Percentiles rank a stretch among this genome's conserved stretches.
phyloP scores from a whole-genome alignment of 1,140 invertebrate species.

The Drosophila arawakana region DNA sequence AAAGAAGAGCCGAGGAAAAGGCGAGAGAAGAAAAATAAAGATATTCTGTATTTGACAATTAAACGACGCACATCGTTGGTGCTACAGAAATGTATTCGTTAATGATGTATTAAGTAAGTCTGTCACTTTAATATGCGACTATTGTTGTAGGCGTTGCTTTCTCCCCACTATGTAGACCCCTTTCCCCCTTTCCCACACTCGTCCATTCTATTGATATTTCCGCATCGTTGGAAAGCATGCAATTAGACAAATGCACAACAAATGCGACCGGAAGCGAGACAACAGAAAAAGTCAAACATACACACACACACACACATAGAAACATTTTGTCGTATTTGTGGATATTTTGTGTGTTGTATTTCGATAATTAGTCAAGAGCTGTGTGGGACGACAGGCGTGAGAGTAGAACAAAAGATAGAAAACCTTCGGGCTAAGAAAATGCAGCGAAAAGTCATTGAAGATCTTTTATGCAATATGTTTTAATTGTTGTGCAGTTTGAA shows the following conservation, averaged over 20 bases:
- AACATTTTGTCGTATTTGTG: slow-evolving; percentile 16
- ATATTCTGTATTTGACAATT: too few relatives aligned
- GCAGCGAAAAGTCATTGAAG: slow-evolving; percentile 43
- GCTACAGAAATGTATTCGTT: slow-evolving; percentile 13
- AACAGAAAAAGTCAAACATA: slow-evolving; percentile 28
- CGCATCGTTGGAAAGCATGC: slow-evolving; percentile 63
- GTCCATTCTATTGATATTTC: slow-evolving; percentile 36
- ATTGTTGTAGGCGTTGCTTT: slow-evolving; percentile 29
- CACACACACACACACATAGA: not conserved
- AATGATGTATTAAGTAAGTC: slow-evolving; percentile 25
- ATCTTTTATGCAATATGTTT: slow-evolving; percentile 36
- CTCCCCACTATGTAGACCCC: not conserved
- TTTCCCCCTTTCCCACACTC: not conserved
- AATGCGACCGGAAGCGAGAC: slow-evolving; percentile 50
- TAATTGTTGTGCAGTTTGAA: slow-evolving; percentile 21
- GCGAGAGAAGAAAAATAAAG: too few relatives aligned
- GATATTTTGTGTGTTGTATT: slow-evolving; percentile 10
- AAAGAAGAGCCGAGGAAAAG: too few relatives aligned
- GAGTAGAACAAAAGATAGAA: slow-evolving; percentile 13
- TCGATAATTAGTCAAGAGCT: slow-evolving; percentile 36
- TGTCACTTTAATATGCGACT: slow-evolving; percentile 34
- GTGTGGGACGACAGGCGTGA: not conserved
- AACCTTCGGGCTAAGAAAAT: slow-evolving; percentile 31
- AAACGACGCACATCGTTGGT: too few relatives aligned
- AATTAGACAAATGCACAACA: slow-evolving; percentile 70